A percentile compares a stretch with the other conserved stretches of the same genome.
phyloP scores from a whole-genome alignment of 2,113 vertebrate species.

The Corydoras maculifer region DNA sequence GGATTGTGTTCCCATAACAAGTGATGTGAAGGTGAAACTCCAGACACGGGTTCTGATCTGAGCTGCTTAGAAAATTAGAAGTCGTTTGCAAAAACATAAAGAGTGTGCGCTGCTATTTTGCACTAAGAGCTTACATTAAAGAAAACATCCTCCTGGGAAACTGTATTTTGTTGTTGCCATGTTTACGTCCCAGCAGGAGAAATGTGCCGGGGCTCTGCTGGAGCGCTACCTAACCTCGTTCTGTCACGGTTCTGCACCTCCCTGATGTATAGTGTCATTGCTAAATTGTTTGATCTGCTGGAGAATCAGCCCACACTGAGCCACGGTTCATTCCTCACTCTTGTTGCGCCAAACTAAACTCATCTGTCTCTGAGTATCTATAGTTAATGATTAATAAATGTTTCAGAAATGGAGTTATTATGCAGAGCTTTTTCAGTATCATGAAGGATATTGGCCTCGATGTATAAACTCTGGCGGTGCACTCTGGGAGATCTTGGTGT shows the following conservation, averaged over 20 bases:
- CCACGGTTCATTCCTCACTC: not conserved
- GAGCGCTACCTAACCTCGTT: not conserved
- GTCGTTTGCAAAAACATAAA: too few relatives aligned
- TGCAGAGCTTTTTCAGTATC: not conserved
- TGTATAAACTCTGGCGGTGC: not conserved
- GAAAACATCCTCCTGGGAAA: too few relatives aligned
- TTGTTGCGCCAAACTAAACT: not conserved
- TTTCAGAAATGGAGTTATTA: not conserved
- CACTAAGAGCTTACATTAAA: not conserved
- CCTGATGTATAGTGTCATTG: not conserved
- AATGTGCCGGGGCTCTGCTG: too few relatives aligned
- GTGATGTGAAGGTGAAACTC: too few relatives aligned
- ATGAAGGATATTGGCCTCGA: not conserved
- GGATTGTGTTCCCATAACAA: too few relatives aligned
- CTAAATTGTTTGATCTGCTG: not conserved
- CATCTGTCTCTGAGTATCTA: not conserved
- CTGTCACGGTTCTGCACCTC: not conserved
- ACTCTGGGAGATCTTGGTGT: not conserved
- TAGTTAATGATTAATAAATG: not conserved
- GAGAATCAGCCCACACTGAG: not conserved
- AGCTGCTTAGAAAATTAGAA: too few relatives aligned
- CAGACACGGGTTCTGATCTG: too few relatives aligned
- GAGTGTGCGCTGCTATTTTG: too few relatives aligned
- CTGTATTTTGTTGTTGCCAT: too few relatives aligned
- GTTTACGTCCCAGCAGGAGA: not conserved